phyloP scores from a whole-genome alignment of 1,140 invertebrate species.

The Augochlora pura region DNA sequence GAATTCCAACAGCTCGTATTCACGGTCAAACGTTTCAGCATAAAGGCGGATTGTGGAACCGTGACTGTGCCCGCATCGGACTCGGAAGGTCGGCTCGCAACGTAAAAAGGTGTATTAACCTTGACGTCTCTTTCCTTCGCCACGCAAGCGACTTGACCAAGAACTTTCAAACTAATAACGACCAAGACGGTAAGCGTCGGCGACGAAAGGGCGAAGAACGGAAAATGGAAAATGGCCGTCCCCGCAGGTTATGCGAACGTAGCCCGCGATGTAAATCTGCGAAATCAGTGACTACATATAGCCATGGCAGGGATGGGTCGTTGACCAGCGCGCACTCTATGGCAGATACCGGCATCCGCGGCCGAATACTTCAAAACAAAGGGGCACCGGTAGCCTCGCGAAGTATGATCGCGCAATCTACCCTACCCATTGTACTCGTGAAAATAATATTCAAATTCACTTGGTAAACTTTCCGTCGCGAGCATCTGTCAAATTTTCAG shows the following conservation, averaged over 20 bases:
- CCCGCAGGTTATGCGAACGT: slow-evolving; percentile 18
- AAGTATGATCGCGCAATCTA: not conserved
- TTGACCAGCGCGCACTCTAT: slow-evolving; percentile 55
- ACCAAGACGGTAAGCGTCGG: not conserved
- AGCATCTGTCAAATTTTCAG: too few relatives aligned
- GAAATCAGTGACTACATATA: slow-evolving; percentile 43
- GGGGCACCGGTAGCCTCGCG: not conserved
- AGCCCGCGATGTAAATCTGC: slow-evolving; percentile 30
- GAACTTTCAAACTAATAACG: slow-evolving; percentile 53
- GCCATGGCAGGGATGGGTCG: slow-evolving; percentile 52
- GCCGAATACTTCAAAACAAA: slow-evolving; percentile 38
- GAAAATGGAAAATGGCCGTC: slow-evolving; percentile 21
- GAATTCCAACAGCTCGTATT: slow-evolving; percentile 58
- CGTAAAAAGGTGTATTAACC: slow-evolving; percentile 66
- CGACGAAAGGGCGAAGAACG: slow-evolving; percentile 20
- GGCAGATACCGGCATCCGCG: slow-evolving; percentile 40
- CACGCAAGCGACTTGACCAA: slow-evolving; percentile 57
- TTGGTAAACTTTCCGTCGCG: too few relatives aligned
- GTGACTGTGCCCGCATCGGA: slow-evolving; percentile 60
- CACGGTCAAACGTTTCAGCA: slow-evolving; percentile 61
- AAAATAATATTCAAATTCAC: too few relatives aligned
- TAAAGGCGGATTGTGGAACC: slow-evolving; percentile 62
- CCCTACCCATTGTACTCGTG: not conserved
- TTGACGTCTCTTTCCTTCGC: slow-evolving; percentile 58
- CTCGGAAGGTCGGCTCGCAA: slow-evolving; percentile 58